Evolutionary conservation across 2,797 vertebrate species (phyloP).

Genomic region (Myotis myotis): DNA sequence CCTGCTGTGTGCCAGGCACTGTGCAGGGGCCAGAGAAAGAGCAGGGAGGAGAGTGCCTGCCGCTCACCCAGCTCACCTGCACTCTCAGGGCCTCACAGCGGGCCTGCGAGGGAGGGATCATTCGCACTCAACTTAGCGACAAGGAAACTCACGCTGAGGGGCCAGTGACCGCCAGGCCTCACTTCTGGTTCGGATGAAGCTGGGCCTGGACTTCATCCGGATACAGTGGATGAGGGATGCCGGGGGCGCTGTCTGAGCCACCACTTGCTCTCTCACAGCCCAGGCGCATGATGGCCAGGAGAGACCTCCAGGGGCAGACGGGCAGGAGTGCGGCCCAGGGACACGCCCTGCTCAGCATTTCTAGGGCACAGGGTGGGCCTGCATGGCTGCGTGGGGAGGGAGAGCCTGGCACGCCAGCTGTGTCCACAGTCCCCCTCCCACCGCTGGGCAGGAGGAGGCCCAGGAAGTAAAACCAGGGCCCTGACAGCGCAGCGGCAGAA

Average conservation of each 20-base stretch:
- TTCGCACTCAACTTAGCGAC: not conserved
- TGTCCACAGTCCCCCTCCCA: not conserved
- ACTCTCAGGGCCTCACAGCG: not conserved
- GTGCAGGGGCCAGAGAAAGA: not conserved
- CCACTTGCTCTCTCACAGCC: no score
- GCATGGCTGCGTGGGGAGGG: rapidly evolving
- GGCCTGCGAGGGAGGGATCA: not conserved
- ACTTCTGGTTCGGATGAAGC: not conserved
- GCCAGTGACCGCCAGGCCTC: not conserved
- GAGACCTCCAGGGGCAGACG: not conserved
- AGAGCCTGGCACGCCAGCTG: not conserved
- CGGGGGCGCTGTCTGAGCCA: not conserved
- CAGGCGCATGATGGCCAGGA: not conserved
- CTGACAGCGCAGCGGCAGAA: not conserved
- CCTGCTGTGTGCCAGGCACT: not conserved
- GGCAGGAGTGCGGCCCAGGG: not conserved
- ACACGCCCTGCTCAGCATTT: rapidly evolving
- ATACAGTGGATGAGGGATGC: not conserved
- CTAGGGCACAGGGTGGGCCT: not conserved
- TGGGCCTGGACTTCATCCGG: not conserved
- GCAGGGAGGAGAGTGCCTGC: not conserved
- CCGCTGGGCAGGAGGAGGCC: rapidly evolving
- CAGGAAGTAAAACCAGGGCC: not conserved
- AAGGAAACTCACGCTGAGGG: not conserved
- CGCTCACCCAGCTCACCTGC: not conserved